Evolutionary conservation across 2,888 invertebrate genomes (phyloP), one percentile per base, ranked within the genome.

Genomic region (Venusia cambrica): DNA sequence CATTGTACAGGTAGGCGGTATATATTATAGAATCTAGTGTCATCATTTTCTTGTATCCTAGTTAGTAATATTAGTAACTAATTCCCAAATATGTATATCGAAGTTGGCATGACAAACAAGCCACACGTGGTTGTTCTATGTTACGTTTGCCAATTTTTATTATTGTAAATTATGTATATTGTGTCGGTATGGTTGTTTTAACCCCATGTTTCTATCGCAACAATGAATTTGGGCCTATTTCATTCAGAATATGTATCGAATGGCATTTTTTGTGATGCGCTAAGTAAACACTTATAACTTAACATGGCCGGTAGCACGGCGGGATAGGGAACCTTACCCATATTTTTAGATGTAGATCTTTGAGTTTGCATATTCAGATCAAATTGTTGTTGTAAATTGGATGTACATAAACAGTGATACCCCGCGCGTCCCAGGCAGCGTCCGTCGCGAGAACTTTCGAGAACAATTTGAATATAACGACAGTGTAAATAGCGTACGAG

Each of bases 1-100:
- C 84, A 76, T 76, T 84, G 84, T 87, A 87, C 79, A 83, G 81
- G 61, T 81, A 84, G 78, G 62, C 63, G 70, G 72, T 83, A 77
- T 74, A 75, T n/a, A n/a, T n/a, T n/a, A n/a, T 83, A 83, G 75
- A 54, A 60, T 71, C 68, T 81, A 81, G 75, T 73, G 62, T 75
- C 74, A 71, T 65, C 62, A 56, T 59, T 52, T 70, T 78, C 72
- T 74, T 80, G 73, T 74, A 73, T 73, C 72, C 71, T 81, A 83
- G 73, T 74, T 83, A 80, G 75, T 70, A 66, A 73, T 76, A 73
- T 73, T 75, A 77, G 74, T 61, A 69, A 57, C 73, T 84, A 78
- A 80, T 77, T 75, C 64, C 72, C 63, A 73, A 68, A 68, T 72
- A 71, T 74, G 65, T 76, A 73, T 75, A n/a, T n/a, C n/a, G n/a